Evolutionary conservation across 2,797 vertebrate genomes (phyloP), one percentile per base, ranked within the genome.

Genomic region (Cynopterus sphinx): DNA sequence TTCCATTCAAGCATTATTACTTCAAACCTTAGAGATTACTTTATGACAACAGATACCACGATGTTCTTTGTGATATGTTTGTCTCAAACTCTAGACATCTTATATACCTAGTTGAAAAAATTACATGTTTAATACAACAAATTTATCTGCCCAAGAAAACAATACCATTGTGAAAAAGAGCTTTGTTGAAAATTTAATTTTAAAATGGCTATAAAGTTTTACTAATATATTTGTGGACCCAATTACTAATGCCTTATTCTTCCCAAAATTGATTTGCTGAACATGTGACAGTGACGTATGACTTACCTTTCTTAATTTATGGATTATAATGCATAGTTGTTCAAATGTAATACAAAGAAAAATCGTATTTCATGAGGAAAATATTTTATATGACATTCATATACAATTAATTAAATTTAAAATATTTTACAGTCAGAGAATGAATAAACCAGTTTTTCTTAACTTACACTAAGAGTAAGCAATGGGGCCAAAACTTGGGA

Each of bases 81-180:
- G 9, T 59, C 11, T 49, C 5, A 88, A 61, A 61, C 0, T 63
- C 83, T 41, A 6, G 6, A 41, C 9, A 92, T 82, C 39, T 84
- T 95, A 68, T 78, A 39, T 65, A 68, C 1, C 67, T 4, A 81
- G 21, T 57, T 77, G 53, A 88, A 61, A 82, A 16, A 82, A 57
- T 36, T 78, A 49, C 12, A 43, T 90, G 92, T 97, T 73, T 90
- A 91, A 87, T 46, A 19, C 88, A 94, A 73, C 13, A 77, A 55
- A 79, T 75, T 26, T 84, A 41, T 63, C 24, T 84, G 15, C 55
- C 9, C 43, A 28, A 43, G 12, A 83, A 94, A 94, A 74, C 5
- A 85, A 75, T 33, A 82, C 9, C 41, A 55, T 67, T 86, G 26
- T 87, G 4, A 6, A 86, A 68, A 93, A 68, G 46, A 91, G 6